Evolutionary conservation across 2,113 vertebrate genomes (phyloP).

Genomic region (Platysteira castanea): DNA sequence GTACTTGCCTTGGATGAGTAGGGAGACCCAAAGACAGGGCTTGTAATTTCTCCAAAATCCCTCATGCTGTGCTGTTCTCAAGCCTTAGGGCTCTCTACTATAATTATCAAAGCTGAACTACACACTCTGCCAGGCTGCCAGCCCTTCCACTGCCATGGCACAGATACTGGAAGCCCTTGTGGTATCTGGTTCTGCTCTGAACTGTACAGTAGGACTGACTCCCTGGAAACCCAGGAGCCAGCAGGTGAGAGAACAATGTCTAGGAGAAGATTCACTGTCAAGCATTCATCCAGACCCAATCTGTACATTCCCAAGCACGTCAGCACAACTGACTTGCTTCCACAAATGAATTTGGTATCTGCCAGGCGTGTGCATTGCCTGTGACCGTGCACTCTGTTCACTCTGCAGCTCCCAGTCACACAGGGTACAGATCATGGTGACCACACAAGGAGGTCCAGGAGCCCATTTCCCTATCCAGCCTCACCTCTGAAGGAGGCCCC

Average conservation of each 20-base stretch:
- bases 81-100: background rate
- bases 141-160: background rate
- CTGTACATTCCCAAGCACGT: background rate
- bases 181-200: background rate
- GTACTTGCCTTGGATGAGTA: background rate
- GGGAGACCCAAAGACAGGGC: background rate
- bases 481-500: background rate
- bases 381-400: background rate
- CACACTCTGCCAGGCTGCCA: background rate
- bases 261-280: background rate
- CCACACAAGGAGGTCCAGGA: background rate
- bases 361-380: fast-evolving
- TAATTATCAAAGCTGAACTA: background rate
- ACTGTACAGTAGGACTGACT: background rate
- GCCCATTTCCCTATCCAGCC: background rate
- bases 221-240: background rate
- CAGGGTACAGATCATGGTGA: fast-evolving
- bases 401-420: background rate
- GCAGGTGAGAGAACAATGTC: background rate
- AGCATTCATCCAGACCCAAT: background rate
- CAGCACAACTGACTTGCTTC: background rate
- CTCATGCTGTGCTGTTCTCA: background rate
- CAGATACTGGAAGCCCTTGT: background rate
- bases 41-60: background rate
- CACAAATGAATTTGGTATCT: background rate